Base-by-base conservation (phyloP, 1,140 invertebrate genomes). In the Zaprionus gabonicus region DNA sequence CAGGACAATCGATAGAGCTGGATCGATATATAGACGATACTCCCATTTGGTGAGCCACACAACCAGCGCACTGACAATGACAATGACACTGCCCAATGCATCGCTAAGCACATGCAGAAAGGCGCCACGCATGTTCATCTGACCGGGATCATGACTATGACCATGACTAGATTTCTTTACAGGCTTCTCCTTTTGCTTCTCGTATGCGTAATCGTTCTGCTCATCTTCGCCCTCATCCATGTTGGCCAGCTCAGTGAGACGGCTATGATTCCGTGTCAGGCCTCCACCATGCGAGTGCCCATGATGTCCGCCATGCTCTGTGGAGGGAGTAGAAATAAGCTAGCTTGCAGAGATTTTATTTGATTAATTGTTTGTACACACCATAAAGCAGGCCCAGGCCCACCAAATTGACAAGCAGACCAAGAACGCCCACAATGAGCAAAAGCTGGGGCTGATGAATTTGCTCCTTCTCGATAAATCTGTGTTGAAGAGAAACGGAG, bases 41-140 rank as follows among this genome's bases (percentile, higher is more conserved):
- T 96, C 87, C 96, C 97, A 98, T 4, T 98, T 94, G 0, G 97
- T 98, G 41, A 96, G 93, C 96, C 96, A 97, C 23, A 99, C 98
- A 38, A 98, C 95, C 49, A 98, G 92, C 4, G 98, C 98, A 58
- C 98, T 99, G 63, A 97, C 96, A 25, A 99, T 97, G 4, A 99
- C 99, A 92, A 99, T 98, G 0, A 99, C 96, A 3, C 99, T 99
- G 56, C 97, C 97, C 41, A 99, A 93, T 25, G 99, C 99, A 94
- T 99, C 99, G 27, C 98, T 99, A 5, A 99, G 92, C 5, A 99
- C 97, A 93, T 99, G 99, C 51, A 99, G 94, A 92, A 99, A 99
- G 1, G 99, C 99, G 17, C 98, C 98, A 57, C 97, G 95, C 97
- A 99, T 99, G 91, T 99, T 99, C 96, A 99, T 96, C 88, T 99